Base-by-base conservation (phyloP, 1,140 invertebrate genomes). In the Pollicipes pollicipes region DNA sequence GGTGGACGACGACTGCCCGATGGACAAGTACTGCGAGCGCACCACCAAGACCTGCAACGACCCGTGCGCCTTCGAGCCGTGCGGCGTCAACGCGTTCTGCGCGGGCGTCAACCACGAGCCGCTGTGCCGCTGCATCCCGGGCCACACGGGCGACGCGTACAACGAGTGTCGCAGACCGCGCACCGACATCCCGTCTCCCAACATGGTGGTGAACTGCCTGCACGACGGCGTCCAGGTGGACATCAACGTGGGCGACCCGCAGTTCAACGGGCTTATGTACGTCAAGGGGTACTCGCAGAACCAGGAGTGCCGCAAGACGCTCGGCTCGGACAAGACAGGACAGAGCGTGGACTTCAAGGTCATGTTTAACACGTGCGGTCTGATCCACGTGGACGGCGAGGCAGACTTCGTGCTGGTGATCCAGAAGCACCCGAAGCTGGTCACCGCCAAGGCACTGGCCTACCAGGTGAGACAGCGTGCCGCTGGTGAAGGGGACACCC, bases 401-500 rank as follows among this genome's bases (percentile, higher is more conserved):
- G 93, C 93, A 24, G 90, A 90, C 75, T 95, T 95, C 77, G 89
- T 95, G 0, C 81, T 96, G 28, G 92, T 96, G 17, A 93, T 96
- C 77, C 93, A 95, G 77, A 95, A 93, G 81, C 93, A 96, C 86
- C 92, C 92, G 0, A 94, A 93, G 84, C 81, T 96, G 6, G 88
- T 95, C n/a, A 96, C 93, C 8, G 93, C 90, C 77, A 91, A 93
- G 76, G 91, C 93, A 1, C 91, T 94, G 81, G 93, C 93, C 0
- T 96, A 95, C 80, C 91, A 95, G 78, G 93, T 95, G 68, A 93
- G 91, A n/a, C n/a, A n/a, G n/a, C n/a, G n/a, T n/a, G n/a, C n/a
- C n/a, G n/a, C n/a, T n/a, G n/a, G n/a, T n/a, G n/a, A n/a, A n/a
- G n/a, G n/a, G n/a, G n/a, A n/a, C n/a, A n/a, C n/a, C n/a, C n/a